Percentiles rank a stretch among this genome's conserved stretches.
phyloP scores from a whole-genome alignment of 2,888 invertebrate species.

The Glyphotaelius pellucidus region DNA sequence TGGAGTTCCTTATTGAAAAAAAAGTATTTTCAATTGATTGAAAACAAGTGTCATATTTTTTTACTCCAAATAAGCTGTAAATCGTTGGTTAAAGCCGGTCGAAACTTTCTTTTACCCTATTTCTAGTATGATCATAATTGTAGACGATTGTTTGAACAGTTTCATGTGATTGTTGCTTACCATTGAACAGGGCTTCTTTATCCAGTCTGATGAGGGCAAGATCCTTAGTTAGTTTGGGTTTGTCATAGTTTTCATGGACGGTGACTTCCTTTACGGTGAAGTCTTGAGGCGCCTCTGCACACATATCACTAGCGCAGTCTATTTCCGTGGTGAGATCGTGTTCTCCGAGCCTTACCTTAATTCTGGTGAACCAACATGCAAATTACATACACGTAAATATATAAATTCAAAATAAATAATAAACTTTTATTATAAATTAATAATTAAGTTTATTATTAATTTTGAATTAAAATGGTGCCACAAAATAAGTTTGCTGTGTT shows the following conservation, averaged over 20 bases:
- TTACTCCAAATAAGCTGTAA: neutral
- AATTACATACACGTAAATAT: neutral
- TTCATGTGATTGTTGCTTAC: constrained; percentile 9
- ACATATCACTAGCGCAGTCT: constrained; percentile 69
- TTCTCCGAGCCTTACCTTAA: constrained; percentile 70
- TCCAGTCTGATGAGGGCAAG: constrained; percentile 68
- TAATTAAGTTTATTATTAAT: too few species aligned
- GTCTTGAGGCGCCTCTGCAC: constrained; percentile 69
- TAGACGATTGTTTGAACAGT: neutral
- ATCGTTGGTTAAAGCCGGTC: too few species aligned
- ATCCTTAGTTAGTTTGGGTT: constrained; percentile 71
- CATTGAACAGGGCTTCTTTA: constrained; percentile 67
- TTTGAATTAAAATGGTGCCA: too few species aligned
- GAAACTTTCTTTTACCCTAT: too few species aligned
- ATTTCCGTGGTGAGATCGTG: constrained; percentile 69
- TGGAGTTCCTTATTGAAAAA: too few species aligned
- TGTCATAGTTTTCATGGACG: constrained; percentile 67
- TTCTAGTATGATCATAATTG: neutral
- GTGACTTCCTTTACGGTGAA: constrained; percentile 66
- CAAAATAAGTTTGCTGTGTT: too few species aligned
- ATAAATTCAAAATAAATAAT: too few species aligned
- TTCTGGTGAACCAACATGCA: constrained; percentile 62
- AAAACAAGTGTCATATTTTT: too few species aligned
- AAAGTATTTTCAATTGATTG: too few species aligned
- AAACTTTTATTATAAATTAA: too few species aligned